Base-by-base conservation (phyloP, 1,140 invertebrate species). In the Drosophila punjabiensis region DNA sequence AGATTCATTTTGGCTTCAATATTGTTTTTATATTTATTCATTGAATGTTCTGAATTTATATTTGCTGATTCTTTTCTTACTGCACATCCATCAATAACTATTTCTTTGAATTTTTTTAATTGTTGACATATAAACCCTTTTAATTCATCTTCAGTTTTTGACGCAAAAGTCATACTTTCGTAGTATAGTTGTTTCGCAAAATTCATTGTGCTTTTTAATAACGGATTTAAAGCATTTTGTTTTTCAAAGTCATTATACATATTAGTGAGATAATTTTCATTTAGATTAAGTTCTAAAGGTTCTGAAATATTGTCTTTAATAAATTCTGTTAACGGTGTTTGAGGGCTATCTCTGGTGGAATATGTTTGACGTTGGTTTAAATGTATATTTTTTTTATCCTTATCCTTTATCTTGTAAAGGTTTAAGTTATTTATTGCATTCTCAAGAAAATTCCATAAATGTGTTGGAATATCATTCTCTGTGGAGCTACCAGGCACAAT, bases 171-270 rank as follows among this genome's bases (percentile, higher is more conserved):
- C 20, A 65, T 67, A 52, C 85, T 89, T 33, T 91, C 82, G 24
- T 78, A 75, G 14, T 80, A 75, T 11, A 92, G 67, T n/a, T 82
- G 52, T 41, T 68, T 87, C 2, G 81, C 88, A 50, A 86, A 84
- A 35, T 69, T 33, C 20, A 70, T 67, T 8, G 86, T 79, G 28
- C 69, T 59, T 3, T 20, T 30, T 9, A 89, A 20, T 50, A 76
- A 28, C 0, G 16, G 35, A 5, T 41, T 71, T n/a, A 68, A 37
- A 18, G 16, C 28, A n/a, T 70, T 39, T 58, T 59, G 58, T 18
- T 82, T 50, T 20, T 14, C 50, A 4, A 68, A 47, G 14, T 81
- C 75, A 9, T 61, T 63, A 53, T 79, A 76, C 9, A 82, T 71
- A 47, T 53, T 69, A 30, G 71, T 66, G 59, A 89, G 81, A 52